Evolutionary conservation across 2,113 vertebrate genomes (phyloP), one percentile per base, ranked within the genome.

Genomic region (Hyla sarda): DNA sequence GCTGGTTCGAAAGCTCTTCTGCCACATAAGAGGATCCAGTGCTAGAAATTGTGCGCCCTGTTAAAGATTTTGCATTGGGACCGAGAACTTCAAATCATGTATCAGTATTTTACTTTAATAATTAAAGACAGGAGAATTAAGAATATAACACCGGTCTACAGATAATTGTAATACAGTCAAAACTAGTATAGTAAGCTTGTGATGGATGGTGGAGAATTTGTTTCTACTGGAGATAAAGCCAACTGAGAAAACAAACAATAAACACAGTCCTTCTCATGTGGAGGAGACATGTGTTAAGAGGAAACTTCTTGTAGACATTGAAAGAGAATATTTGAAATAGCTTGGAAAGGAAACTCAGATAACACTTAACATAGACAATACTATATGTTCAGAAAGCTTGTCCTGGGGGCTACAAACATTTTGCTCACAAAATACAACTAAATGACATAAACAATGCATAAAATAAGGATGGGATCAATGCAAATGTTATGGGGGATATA

Each of bases 161-260:
- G n/a, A n/a, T n/a, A n/a, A n/a, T n/a, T n/a, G n/a, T 5, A 41
- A 41, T 41, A 41, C 3, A 8, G 41, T 5, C 8, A 41, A 5
- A 5, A 58, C 6, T 58, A 5, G 56, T 2, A 73, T 37, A n/a
- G 32, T 56, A 78, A 19, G 30, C 21, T 78, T 32, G 2, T 19
- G 30, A 10, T 78, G 9, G 48, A 25, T 13, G 50, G 21, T 6
- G 30, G 7, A 56, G 30, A 54, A 34, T 34, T 50, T 14, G 54
- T 21, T 78, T 54, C 4, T 50, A 25, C 17, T 32, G 48, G 23
- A 45, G 56, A 80, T 23, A 62, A 30, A 60, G n/a, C 25, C 78
- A 81, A 81, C 58, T 81, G 78, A 65, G 34, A 65, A 81, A 81
- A 81, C 78, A 81, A 37, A 65, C 37, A 81, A 56, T 80, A 60